Evolutionary conservation across 2,888 invertebrate species (phyloP).

Genomic region (Rhabditophanes sp.): DNA sequence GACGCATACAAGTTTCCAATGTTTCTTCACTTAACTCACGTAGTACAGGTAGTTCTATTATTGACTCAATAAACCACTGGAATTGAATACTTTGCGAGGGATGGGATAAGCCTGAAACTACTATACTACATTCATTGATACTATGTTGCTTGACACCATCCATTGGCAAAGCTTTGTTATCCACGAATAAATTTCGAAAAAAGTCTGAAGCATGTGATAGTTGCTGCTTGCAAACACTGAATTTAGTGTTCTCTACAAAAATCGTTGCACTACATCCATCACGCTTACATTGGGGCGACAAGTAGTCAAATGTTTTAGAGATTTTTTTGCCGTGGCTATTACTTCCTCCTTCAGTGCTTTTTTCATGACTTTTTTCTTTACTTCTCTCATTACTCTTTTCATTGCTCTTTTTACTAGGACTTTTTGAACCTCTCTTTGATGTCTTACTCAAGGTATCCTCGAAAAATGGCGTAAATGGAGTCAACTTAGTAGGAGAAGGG

Average conservation of each 20-base stretch:
- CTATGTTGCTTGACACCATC: slow-evolving; percentile 17
- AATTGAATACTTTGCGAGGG: slow-evolving; percentile 21
- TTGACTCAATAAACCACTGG: slow-evolving; percentile 39
- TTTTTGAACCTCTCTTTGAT: no score
- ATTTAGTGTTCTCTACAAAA: slow-evolving; percentile 38
- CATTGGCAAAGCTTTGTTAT: slow-evolving; percentile 17
- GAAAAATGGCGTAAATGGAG: no score
- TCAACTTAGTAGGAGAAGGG: no score
- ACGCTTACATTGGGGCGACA: slow-evolving; percentile 35
- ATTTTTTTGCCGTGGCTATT: no score
- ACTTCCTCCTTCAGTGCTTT: no score
- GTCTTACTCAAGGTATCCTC: no score
- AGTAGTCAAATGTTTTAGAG: slow-evolving; percentile 32
- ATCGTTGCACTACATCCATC: slow-evolving; percentile 38
- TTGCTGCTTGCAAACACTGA: slow-evolving; percentile 40
- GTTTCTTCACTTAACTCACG: slow-evolving; percentile 25
- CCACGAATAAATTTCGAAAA: slow-evolving; percentile 32
- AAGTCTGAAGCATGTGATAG: slow-evolving; percentile 37
- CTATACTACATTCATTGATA: slow-evolving; percentile 16
- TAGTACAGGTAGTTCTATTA: slow-evolving; percentile 34
- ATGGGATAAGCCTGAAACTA: slow-evolving; percentile 18
- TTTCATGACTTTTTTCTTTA: no score
- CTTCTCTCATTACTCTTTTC: no score
- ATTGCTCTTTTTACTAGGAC: no score
- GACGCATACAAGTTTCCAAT: slow-evolving; percentile 40